Conservation (phyloP, 2,888 invertebrate species). For the Alloscopus bannaensis region DNA sequence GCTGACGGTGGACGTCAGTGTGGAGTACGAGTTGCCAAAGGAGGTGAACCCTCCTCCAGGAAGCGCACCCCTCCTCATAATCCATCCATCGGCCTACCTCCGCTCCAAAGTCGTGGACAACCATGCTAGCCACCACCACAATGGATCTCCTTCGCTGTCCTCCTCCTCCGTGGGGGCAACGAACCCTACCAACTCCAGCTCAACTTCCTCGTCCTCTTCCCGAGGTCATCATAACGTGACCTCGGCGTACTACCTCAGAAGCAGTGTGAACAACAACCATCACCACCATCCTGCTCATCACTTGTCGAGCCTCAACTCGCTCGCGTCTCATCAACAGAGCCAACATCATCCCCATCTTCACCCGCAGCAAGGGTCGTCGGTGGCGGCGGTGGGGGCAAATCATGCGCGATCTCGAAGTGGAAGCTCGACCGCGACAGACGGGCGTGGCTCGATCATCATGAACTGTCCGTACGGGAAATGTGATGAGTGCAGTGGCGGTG, state of each 20-base stretch:
- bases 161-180: not conserved
- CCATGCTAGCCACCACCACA: slow-evolving; percentile 19
- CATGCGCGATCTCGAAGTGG: slow-evolving; percentile 45
- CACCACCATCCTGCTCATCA: slow-evolving; percentile 11
- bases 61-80: slow-evolving; percentile 90
- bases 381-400: not conserved
- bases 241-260: slow-evolving; percentile 44
- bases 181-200: slow-evolving; percentile 1
- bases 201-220: slow-evolving; percentile 24
- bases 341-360: slow-evolving; percentile 13
- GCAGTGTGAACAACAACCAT: slow-evolving; percentile 34
- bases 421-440: slow-evolving; percentile 39
- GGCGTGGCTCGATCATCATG: slow-evolving; percentile 53
- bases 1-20: slow-evolving; percentile 92
- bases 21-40: slow-evolving; percentile 92
- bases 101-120: slow-evolving; percentile 78
- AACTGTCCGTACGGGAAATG: slow-evolving; percentile 69
- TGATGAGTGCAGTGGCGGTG: slow-evolving; percentile 68
- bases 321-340: not conserved
- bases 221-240: slow-evolving; percentile 32
- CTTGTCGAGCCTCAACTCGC: slow-evolving; percentile 1
- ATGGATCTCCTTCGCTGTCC: slow-evolving; percentile 26
- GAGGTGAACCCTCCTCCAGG: slow-evolving; percentile 85
- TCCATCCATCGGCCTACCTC: slow-evolving; percentile 92
- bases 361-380: slow-evolving; percentile 1